These are phyloP conservation scores for Maccullochella peelii DNA, from an alignment of 2,113 vertebrate genomes.

Conservation along the genomic window DNA sequence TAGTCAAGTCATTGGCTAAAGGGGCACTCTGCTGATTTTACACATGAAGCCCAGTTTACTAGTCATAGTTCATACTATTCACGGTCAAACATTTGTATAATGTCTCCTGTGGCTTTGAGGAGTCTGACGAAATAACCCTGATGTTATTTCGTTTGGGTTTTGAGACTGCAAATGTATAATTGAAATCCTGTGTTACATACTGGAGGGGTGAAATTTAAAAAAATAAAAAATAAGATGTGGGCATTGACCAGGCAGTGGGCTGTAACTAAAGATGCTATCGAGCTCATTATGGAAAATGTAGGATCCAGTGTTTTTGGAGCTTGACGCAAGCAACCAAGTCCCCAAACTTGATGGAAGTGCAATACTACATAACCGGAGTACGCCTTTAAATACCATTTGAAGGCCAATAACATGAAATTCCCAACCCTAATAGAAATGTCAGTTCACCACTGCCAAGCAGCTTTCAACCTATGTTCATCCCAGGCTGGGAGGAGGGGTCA, in stretches of 20 bases:
- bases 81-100: constrained; percentile 6
- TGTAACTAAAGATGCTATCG: background rate
- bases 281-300: background rate
- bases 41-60: background rate
- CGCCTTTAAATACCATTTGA: background rate
- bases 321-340: background rate
- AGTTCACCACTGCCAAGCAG: background rate
- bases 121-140: too few relatives aligned
- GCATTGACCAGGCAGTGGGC: too few relatives aligned
- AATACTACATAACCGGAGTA: background rate
- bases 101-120: background rate
- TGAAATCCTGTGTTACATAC: background rate
- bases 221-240: too few relatives aligned
- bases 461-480: background rate
- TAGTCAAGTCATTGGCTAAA: background rate
- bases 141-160: too few relatives aligned
- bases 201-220: background rate
- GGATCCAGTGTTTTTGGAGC: background rate
- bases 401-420: background rate
- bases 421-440: background rate
- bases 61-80: background rate
- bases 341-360: background rate
- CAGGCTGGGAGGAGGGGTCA: background rate
- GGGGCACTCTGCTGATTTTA: background rate
- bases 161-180: background rate